phyloP scores from a whole-genome alignment of 2,888 invertebrate genomes.

The Tetranychus piercei region DNA sequence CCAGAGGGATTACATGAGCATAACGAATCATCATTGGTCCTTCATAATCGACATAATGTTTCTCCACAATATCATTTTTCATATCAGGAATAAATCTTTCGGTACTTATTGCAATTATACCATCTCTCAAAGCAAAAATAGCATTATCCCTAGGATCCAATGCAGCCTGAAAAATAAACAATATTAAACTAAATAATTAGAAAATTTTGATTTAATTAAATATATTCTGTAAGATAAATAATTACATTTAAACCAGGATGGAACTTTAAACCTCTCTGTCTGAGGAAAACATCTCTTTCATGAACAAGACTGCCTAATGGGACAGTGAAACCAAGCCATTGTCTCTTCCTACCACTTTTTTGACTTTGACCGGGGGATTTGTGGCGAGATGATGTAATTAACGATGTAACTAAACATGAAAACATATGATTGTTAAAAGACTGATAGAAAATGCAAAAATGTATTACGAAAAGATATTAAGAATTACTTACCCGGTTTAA shows the following conservation, averaged over 20 bases:
- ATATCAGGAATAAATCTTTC: constrained; percentile 20
- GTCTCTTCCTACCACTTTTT: neutral
- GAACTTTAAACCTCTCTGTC: constrained; percentile 18
- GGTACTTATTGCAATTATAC: constrained; percentile 19
- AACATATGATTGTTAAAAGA: too few relatives aligned
- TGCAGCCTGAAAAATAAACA: constrained; percentile 14
- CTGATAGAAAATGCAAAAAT: too few relatives aligned
- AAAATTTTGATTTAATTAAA: neutral
- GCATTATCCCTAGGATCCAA: constrained; percentile 21
- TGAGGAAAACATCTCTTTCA: constrained; percentile 17
- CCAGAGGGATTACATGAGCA: constrained; percentile 19
- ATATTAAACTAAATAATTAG: neutral
- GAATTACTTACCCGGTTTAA: too few relatives aligned
- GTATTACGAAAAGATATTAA: too few relatives aligned
- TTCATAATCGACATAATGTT: constrained; percentile 14
- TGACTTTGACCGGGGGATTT: constrained; percentile 6
- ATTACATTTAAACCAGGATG: constrained; percentile 22
- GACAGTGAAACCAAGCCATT: constrained; percentile 7
- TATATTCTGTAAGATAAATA: neutral
- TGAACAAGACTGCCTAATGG: constrained; percentile 11
- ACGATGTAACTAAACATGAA: too few relatives aligned
- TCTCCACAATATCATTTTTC: constrained; percentile 14
- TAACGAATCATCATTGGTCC: constrained; percentile 18
- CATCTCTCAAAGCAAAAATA: constrained; percentile 19
- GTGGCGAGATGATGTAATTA: too few relatives aligned